Conservation (phyloP, 2,113 vertebrate species). For the Carlito syrichta region DNA sequence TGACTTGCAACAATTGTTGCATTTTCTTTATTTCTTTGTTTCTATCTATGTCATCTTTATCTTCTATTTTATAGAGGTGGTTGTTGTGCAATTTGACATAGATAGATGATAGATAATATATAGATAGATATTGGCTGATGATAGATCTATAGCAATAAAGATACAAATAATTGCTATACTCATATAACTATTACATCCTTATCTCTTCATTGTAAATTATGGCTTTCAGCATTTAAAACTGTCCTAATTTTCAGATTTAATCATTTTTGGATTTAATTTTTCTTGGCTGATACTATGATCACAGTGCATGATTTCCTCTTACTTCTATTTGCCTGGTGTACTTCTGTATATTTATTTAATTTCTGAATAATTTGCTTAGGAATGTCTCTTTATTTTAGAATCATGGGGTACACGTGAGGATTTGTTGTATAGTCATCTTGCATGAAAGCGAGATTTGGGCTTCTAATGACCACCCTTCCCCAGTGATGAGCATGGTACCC, state of each 20-base stretch:
- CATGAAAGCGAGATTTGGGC: no score
- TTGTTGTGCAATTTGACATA: neutral
- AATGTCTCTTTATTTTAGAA: no score
- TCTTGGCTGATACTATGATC: neutral
- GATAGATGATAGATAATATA: neutral
- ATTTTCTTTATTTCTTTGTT: neutral
- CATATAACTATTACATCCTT: neutral
- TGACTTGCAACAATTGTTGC: neutral
- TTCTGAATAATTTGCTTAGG: neutral
- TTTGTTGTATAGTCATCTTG: no score
- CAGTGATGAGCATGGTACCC: no score
- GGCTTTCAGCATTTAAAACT: neutral
- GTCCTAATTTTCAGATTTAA: neutral
- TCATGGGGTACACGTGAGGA: no score
- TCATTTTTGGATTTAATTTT: neutral
- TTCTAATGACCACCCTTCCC: no score
- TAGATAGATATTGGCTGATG: neutral
- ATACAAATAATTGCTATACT: neutral
- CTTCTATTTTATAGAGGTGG: neutral
- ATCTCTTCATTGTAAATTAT: neutral
- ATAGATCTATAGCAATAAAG: neutral
- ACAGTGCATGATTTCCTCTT: neutral
- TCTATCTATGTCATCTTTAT: neutral
- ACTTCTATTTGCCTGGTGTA: neutral
- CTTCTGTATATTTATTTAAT: neutral